Evolutionary conservation across 2,888 invertebrate genomes (phyloP).

Genomic region (Drosophila macrospina): DNA sequence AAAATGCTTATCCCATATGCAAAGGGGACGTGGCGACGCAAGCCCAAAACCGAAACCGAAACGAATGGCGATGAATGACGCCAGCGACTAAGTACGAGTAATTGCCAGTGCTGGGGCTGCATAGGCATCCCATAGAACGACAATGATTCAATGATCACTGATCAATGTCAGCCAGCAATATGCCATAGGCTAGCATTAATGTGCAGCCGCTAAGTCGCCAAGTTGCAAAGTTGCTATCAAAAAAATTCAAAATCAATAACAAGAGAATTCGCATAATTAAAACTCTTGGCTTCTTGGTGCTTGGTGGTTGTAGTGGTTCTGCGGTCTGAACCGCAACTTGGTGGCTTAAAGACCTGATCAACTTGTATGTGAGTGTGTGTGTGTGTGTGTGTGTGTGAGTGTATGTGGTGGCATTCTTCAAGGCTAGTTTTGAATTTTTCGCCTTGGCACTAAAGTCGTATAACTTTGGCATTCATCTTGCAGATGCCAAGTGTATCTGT

Average conservation of each 20-base stretch:
- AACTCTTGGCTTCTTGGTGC: conserved; percentile 59
- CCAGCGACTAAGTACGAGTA: conserved; percentile 31
- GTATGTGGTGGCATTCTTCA: conserved; percentile 56
- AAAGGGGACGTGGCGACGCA: conserved; percentile 38
- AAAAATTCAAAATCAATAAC: conserved; percentile 31
- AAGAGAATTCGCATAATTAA: conserved; percentile 59
- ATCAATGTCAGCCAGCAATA: conserved; percentile 47
- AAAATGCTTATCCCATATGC: conserved; percentile 67
- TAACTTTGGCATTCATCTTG: conserved; percentile 81
- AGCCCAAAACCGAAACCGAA: conserved; percentile 51
- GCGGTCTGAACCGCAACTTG: conserved; percentile 61
- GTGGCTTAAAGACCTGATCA: conserved; percentile 74
- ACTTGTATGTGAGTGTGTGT: conserved; percentile 26
- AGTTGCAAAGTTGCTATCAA: conserved; percentile 14
- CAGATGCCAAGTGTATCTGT: conserved; percentile 50
- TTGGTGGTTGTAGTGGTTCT: conserved; percentile 54
- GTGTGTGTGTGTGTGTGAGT: conserved; percentile 15
- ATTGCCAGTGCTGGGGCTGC: conserved; percentile 29
- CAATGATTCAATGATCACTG: conserved; percentile 25
- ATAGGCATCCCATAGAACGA: conserved; percentile 20
- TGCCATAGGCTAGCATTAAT: conserved; percentile 7
- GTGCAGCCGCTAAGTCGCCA: conserved; percentile 12
- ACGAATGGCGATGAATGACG: conserved; percentile 58
- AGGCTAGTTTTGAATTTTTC: conserved; percentile 73
- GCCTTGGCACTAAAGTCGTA: conserved; percentile 79